Base-by-base conservation (phyloP, 2,113 vertebrate species). In the Aramus guarauna region DNA sequence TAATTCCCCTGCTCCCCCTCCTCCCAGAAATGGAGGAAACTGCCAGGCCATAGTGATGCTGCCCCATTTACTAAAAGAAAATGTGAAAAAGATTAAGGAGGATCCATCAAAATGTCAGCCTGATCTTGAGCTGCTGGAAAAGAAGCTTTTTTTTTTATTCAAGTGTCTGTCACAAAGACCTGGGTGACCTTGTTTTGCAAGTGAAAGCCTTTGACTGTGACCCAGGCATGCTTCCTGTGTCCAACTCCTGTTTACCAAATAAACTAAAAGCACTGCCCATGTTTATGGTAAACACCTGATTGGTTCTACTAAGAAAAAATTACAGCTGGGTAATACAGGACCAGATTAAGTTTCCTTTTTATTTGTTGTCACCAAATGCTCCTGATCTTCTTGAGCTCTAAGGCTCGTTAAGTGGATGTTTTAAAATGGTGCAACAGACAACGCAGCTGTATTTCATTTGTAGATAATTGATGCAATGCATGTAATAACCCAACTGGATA, bases 221-320 rank as follows among this genome's bases (percentile, higher is more conserved):
- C 88, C 93, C 39, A 94, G 59, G 85, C 85, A 85, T 83, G 91
- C 94, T 96, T 97, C 94, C 94, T 88, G 94, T 98, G 99, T 98
- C 98, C 96, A 96, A 97, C 96, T 97, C 67, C 53, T 99, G 98
- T 99, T 99, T 99, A 98, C 98, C 95, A 99, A 99, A 99, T 98
- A 99, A 64, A 96, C 88, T 85, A 94, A 97, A 98, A 98, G 98
- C 98, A 98, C 99, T 98, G 97, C 97, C 98, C 34, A 9, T 99
- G 98, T 99, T 99, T 98, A 96, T 92, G 39, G 98, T 98, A 98
- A 98, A 98, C 94, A 98, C 22, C 75, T 91, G 95, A 97, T 98
- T 96, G 85, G 87, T 85, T 97, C 84, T 92, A 90, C 81, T 76
- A 63, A 76, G n/a, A 94, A 90, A 92, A 67, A 77, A 95, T 98